Base-by-base conservation (phyloP, 2,888 invertebrate species). In the Hirtodrosophila histrioides region DNA sequence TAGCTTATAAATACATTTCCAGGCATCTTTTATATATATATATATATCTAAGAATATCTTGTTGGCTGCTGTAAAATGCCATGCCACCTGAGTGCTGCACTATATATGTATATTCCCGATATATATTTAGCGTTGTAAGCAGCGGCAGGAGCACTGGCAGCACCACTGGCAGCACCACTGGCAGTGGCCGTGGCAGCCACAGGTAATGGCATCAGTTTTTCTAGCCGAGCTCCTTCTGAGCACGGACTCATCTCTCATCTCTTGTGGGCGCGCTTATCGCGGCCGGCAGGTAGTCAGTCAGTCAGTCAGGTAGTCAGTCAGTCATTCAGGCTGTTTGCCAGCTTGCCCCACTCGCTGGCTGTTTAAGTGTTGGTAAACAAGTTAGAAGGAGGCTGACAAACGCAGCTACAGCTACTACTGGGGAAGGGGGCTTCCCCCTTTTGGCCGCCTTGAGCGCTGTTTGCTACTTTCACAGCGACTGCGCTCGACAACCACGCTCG, bases 401-500 rank as follows among this genome's bases (percentile, higher is more conserved):
- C 46, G 49, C 69, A 40, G 31, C 36, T 11, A 33, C 1, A 35
- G 41, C 10, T n/a, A n/a, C n/a, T n/a, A 41, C 10, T 24, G 4
- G 41, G 5, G n/a, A n/a, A n/a, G n/a, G n/a, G 8, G 17, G 24
- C 51, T 24, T 8, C 37, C n/a, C n/a, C 37, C 17, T 37, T 54
- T 53, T 49, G 57, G 45, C 44, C 55, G 86, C 81, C 80, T 75
- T 48, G 66, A 67, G 71, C 83, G 53, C 67, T 86, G 75, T 71
- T 86, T 75, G 86, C 67, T 82, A 68, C 86, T 82, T 81, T 81
- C 58, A 87, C 81, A 87, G 81, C 83, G 88, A 87, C 86, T 88
- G 80, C 86, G 83, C 83, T 79, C 78, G 78, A 65, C 63, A 58
- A 41, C 53, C 58, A 44, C 49, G 61, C 69, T 8, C 8, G 8